These are phyloP conservation scores for Chalcosyrphus nemorum DNA, from an alignment of 2,888 invertebrate genomes.

Conservation along the genomic window DNA sequence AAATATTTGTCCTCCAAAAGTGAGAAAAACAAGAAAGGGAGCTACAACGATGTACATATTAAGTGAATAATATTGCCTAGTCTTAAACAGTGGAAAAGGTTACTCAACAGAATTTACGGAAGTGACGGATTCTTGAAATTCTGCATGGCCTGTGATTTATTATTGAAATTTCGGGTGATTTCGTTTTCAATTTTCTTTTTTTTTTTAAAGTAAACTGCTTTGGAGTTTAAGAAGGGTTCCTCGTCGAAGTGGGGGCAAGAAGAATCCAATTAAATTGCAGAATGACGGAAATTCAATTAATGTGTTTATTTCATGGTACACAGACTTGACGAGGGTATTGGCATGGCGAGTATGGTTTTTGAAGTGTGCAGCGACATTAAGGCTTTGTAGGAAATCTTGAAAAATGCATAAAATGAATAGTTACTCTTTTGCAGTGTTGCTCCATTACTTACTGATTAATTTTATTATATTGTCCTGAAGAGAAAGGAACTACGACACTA, in stretches of 20 bases:
- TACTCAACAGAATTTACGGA: constrained; percentile 1
- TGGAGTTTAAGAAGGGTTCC: neutral
- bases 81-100: neutral
- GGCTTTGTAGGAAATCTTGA: neutral
- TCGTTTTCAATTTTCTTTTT: constrained; percentile 1
- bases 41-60: neutral
- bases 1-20: constrained; percentile 44
- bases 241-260: neutral
- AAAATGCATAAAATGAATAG: too few species aligned
- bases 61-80: constrained; percentile 25
- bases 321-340: neutral
- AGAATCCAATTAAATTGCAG: neutral
- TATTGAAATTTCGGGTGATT: constrained; percentile 6
- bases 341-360: neutral
- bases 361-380: neutral
- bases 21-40: neutral
- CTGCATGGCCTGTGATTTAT: constrained; percentile 12
- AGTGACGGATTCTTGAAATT: constrained; percentile 36
- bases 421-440: too few species aligned
- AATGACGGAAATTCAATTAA: constrained; percentile 16
- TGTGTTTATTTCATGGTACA: neutral
- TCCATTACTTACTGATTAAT: too few species aligned
- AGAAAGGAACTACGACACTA: too few species aligned
- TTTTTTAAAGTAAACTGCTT: neutral
- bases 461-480: too few species aligned